phyloP scores from a whole-genome alignment of 37 sponge, comb jelly and placozoan genomes.

The Bolinopsis microptera region DNA sequence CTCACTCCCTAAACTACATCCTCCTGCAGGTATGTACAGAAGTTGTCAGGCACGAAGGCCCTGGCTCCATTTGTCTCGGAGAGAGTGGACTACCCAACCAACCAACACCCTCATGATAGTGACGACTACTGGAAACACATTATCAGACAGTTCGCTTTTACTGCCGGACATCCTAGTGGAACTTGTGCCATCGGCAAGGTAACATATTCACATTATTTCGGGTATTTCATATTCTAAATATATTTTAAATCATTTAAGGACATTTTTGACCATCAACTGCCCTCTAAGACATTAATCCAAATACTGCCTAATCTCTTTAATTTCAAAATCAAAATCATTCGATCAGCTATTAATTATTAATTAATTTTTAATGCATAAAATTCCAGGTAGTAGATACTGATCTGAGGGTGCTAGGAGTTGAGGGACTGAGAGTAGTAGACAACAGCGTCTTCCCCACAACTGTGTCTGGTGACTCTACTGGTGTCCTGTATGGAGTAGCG shows the following conservation, averaged over 20 bases:
- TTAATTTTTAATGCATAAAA: too few species aligned
- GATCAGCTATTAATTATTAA: too few species aligned
- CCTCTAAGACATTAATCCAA: too few species aligned
- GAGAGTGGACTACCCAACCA: background rate
- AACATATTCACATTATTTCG: background rate
- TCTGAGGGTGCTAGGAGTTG: background rate
- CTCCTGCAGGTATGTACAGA: conserved; percentile 16
- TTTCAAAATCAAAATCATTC: too few species aligned
- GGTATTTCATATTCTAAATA: background rate
- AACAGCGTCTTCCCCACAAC: conserved; percentile 8
- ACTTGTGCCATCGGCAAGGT: conserved; percentile 21
- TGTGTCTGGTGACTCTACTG: conserved; percentile 20
- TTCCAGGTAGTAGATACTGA: background rate
- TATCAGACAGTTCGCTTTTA: conserved; percentile 26
- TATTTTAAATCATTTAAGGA: too few species aligned
- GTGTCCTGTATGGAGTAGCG: background rate
- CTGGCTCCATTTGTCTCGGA: background rate
- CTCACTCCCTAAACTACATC: background rate
- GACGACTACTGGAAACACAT: conserved; percentile 12
- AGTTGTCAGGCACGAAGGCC: background rate
- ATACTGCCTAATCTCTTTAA: too few species aligned
- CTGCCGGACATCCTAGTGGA: conserved; percentile 52
- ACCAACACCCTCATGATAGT: background rate
- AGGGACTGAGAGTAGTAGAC: conserved; percentile 29
- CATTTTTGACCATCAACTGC: too few species aligned